Evolutionary conservation across 2,888 invertebrate species (phyloP), one percentile per base, ranked within the genome.

Genomic region (Harmothoe impar): DNA sequence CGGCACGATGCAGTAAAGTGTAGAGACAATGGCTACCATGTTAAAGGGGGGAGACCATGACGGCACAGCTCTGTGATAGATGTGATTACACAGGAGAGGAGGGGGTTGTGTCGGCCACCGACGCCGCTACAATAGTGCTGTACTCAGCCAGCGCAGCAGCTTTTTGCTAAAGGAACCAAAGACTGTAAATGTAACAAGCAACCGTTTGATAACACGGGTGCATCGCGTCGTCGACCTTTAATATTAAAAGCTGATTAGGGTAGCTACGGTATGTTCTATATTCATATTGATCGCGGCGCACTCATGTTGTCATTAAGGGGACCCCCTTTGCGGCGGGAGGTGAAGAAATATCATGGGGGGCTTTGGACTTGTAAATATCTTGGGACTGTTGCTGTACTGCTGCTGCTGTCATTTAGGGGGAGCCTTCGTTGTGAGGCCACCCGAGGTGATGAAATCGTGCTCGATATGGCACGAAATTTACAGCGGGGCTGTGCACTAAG

Each of bases 1-100:
- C 35, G 81, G 3, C 25, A n/a, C 20, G 7, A 23, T 81, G 81
- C 17, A 81, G 81, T n/a, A 15, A 33, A 81, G 5, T 43, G 81
- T 81, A 43, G 33, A 81, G 81, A 81, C 81, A 81, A 81, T 81
- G 81, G 81, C 31, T 81, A 33, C 17, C 25, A 29, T 62, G 31
- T 72, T 72, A 72, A 72, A 12, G n/a, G 62, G n/a, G 31, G 77
- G 77, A 77, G 31, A 31, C 33, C 10, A 81, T 81, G 33, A 77
- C 43, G 33, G 43, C 81, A 81, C 81, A 35, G 81, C 81, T 20
- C 81, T 81, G 81, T 81, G 81, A 81, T 81, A 81, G 81, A 81
- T 72, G 62, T n/a, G 62, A 7, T 7, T 7, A 62, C 23, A 62
- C 62, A n/a, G 20, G 62, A 62, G 43, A 43, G 43, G 43, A 3